These are phyloP conservation scores for Diaphora mendica DNA, from an alignment of 2,888 invertebrate species.

Conservation along the genomic window DNA sequence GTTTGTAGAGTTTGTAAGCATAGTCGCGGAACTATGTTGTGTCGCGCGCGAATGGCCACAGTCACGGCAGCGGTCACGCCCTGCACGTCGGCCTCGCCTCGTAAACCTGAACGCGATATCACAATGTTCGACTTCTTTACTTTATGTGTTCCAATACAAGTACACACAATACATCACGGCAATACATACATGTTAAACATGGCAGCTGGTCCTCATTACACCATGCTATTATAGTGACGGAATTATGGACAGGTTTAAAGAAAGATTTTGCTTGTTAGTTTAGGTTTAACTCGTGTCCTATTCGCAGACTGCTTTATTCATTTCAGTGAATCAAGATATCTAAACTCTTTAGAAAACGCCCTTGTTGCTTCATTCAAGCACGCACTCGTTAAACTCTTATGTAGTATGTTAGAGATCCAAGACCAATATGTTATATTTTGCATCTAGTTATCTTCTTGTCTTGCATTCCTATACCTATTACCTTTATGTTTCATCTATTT, in stretches of 20 bases:
- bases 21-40: conserved; percentile 62
- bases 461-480: too few species aligned
- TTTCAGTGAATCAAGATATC: neutral
- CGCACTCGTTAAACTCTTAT: too few species aligned
- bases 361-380: too few species aligned
- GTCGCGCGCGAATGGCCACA: conserved; percentile 64
- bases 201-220: conserved; percentile 25
- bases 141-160: conserved; percentile 58
- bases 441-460: neutral
- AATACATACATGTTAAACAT: conserved; percentile 29
- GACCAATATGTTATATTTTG: neutral
- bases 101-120: conserved; percentile 74
- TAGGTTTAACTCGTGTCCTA: neutral
- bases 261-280: neutral
- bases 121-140: conserved; percentile 69
- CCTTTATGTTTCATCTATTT: too few species aligned
- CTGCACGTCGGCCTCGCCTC: conserved; percentile 78
- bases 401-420: too few species aligned
- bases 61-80: conserved; percentile 70
- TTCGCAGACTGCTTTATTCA: neutral
- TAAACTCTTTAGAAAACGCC: neutral
- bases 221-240: conserved; percentile 15
- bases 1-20: conserved; percentile 51
- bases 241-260: conserved; percentile 26
- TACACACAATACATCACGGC: conserved; percentile 32